phyloP scores from a whole-genome alignment of 2,113 vertebrate species.

The Melospiza melodia region DNA sequence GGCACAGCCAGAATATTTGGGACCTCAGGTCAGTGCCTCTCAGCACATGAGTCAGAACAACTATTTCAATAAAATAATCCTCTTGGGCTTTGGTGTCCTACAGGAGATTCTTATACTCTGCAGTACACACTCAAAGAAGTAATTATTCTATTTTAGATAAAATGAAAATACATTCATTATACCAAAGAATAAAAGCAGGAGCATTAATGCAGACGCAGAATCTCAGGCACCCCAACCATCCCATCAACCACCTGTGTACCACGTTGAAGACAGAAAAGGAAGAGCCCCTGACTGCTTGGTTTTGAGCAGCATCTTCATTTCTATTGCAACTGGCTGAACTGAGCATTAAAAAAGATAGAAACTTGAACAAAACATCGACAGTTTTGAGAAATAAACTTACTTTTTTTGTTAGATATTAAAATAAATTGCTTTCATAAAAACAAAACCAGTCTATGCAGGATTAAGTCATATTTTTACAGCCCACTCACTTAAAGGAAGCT shows the following conservation, averaged over 20 bases:
- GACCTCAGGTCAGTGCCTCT: not conserved
- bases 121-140: not conserved
- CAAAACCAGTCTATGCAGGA: not conserved
- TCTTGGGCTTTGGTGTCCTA: not conserved
- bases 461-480: not conserved
- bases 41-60: not conserved
- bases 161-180: not conserved
- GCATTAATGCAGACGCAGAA: not conserved
- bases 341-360: not conserved
- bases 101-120: not conserved
- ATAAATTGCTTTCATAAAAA: not conserved
- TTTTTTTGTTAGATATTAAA: not conserved
- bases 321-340: not conserved
- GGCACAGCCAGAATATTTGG: not conserved
- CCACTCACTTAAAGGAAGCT: not conserved
- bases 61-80: not conserved
- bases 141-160: not conserved
- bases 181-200: not conserved
- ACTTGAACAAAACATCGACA: not conserved
- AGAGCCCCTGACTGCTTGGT: not conserved
- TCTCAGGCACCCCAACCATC: not conserved
- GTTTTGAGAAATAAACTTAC: not conserved
- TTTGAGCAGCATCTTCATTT: not conserved
- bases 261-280: not conserved
- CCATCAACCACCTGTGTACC: not conserved